Base-by-base conservation (phyloP, 2,113 vertebrate species). In the Malurus melanocephalus region DNA sequence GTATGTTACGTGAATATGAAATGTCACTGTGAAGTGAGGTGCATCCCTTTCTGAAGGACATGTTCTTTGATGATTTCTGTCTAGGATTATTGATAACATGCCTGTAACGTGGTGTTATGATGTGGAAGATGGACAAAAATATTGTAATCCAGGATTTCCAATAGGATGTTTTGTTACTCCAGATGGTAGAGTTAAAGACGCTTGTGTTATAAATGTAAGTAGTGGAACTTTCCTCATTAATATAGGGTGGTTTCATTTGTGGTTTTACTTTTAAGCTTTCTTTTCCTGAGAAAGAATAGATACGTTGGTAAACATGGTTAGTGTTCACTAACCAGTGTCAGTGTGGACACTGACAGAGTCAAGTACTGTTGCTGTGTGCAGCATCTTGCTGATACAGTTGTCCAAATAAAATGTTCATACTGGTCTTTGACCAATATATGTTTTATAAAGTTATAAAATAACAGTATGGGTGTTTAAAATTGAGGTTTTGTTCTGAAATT, bases 11-110 rank as follows among this genome's bases (percentile, higher is more conserved):
- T 80, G 18, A 45, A 55, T 86, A 64, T 80, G 64, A 87, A 83
- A 83, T 87, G 40, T 72, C 46, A 40, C 2, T 59, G 46, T 87
- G 48, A 48, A 83, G 52, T 74, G 51, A 85, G 33, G 33, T 72
- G 28, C 16, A 45, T 66, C 65, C 48, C 26, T 79, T 91, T 69
- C 80, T 92, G 56, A 94, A 94, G 62, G 77, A 87, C 4, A 0
- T 94, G 49, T 83, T 94, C 30, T 93, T 93, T 92, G 92, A 16
- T 85, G 40, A 62, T 92, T 94, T 96, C 55, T 89, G 32, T 74
- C 77, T 93, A 99, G 98, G 98, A 98, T 99, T 89, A 97, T 99
- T 65, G 98, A 99, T 97, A 99, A 99, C 95, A 99, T 99, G 98
- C 99, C 98, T 10, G 98, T 99, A 79, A 98, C 98, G 0, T 99